A percentile compares a stretch with the other conserved stretches of the same genome.
phyloP scores from a whole-genome alignment of 1,140 invertebrate species.

The Drosophila equinoxialis region DNA sequence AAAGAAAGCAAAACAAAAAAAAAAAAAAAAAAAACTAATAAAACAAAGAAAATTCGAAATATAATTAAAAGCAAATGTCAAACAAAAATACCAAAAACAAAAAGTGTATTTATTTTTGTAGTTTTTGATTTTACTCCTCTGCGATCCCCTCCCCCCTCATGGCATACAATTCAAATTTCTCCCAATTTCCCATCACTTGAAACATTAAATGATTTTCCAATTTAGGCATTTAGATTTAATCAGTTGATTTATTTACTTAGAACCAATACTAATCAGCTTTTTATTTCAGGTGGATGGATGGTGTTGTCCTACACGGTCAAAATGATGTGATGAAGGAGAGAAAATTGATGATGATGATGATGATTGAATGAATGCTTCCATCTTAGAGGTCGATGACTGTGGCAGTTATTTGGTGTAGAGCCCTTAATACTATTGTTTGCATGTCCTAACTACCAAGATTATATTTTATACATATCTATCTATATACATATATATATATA shows the following conservation, averaged over 20 bases:
- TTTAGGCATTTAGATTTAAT: background rate
- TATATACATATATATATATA: slow-evolving; percentile 18
- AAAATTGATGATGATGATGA: slow-evolving; percentile 42
- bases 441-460: slow-evolving; percentile 72
- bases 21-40: slow-evolving; percentile 23
- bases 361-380: slow-evolving; percentile 38
- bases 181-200: background rate
- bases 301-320: background rate
- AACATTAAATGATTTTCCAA: background rate
- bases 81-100: slow-evolving; percentile 71
- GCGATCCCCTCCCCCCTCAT: background rate
- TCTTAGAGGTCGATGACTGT: slow-evolving; percentile 48
- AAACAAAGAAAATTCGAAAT: slow-evolving; percentile 64
- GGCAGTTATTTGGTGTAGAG: slow-evolving; percentile 63
- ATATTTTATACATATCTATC: slow-evolving; percentile 45
- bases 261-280: slow-evolving; percentile 80
- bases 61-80: slow-evolving; percentile 80
- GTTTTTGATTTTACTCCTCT: slow-evolving; percentile 31
- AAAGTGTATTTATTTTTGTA: slow-evolving; percentile 75
- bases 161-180: too few species aligned
- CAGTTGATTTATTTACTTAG: slow-evolving; percentile 23
- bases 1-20: slow-evolving; percentile 24
- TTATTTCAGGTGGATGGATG: slow-evolving; percentile 78
- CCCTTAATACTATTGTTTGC: slow-evolving; percentile 76
- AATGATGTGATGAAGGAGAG: too few species aligned